Conservation (phyloP, 2,888 invertebrate species). For the Mesorhabditis sp. region DNA sequence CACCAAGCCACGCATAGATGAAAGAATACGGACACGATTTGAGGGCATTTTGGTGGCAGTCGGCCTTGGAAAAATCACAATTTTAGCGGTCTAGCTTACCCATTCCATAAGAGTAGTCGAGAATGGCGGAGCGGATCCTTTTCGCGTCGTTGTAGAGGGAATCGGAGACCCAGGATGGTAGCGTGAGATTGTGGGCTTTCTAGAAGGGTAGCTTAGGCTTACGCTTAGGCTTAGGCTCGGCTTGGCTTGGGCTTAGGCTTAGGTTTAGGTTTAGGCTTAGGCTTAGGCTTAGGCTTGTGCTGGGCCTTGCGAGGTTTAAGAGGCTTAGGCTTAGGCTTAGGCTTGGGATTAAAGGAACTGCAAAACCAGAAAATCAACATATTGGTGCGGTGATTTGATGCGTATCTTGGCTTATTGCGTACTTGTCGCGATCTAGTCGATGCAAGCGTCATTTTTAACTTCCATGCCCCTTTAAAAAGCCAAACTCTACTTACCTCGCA, state of each 20-base stretch:
- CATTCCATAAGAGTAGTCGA: neutral
- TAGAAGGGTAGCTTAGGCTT: neutral
- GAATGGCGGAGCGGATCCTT: neutral
- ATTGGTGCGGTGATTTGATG: too few species aligned
- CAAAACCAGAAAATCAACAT: too few species aligned
- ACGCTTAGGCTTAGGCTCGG: neutral
- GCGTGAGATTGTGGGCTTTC: neutral
- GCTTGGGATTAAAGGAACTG: too few species aligned
- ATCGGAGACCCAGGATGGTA: neutral
- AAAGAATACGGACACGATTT: neutral
- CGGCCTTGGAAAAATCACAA: neutral
- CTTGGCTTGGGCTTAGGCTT: neutral
- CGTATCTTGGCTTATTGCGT: too few species aligned
- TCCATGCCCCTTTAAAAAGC: too few species aligned
- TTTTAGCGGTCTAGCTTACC: neutral
- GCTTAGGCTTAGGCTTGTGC: too few species aligned
- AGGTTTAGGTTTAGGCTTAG: too few species aligned
- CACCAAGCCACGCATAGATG: neutral
- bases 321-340: too few species aligned
- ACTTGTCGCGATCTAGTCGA: too few species aligned
- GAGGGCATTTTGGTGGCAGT: slow-evolving; percentile 1
- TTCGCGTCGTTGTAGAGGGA: neutral
- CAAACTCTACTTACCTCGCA: neutral
- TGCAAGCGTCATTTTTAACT: too few species aligned
- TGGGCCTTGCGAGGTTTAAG: too few species aligned